Evolutionary conservation across 1,140 invertebrate species (phyloP).

Genomic region (Drosophila repleta): DNA sequence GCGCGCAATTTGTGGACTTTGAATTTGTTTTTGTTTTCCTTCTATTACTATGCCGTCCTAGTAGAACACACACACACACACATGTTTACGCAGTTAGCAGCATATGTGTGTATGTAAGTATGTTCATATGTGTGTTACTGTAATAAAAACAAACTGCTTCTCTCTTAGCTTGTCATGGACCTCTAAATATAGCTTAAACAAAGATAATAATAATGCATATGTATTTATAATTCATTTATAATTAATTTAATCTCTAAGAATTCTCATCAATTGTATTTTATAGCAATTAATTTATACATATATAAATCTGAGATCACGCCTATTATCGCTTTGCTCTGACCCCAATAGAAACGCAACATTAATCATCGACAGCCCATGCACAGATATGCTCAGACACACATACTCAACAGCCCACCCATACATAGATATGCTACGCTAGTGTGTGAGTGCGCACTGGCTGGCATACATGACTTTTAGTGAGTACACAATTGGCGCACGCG

Average conservation of each 20-base stretch:
- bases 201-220: not conserved
- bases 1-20: slow-evolving; percentile 72
- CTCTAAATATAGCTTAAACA: too few relatives aligned
- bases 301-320: not conserved
- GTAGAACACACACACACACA: not conserved
- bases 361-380: slow-evolving; percentile 21
- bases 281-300: not conserved
- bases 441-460: slow-evolving; percentile 30
- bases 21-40: slow-evolving; percentile 79
- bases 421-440: not conserved
- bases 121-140: not conserved
- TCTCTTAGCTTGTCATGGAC: too few relatives aligned
- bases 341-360: slow-evolving; percentile 42
- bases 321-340: slow-evolving; percentile 51
- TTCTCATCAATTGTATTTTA: not conserved
- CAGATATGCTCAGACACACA: too few relatives aligned
- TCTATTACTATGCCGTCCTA: slow-evolving; percentile 32
- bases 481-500: slow-evolving; percentile 67
- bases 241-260: not conserved
- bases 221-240: too few relatives aligned
- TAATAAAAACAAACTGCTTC: slow-evolving; percentile 8
- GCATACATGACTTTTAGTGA: slow-evolving; percentile 72
- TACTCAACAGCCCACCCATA: too few relatives aligned
- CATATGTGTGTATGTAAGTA: not conserved
- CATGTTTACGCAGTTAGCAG: slow-evolving; percentile 2